Evolutionary conservation across 2,797 vertebrate genomes (phyloP), one percentile per base, ranked within the genome.

Genomic region (Gallinago stenura): DNA sequence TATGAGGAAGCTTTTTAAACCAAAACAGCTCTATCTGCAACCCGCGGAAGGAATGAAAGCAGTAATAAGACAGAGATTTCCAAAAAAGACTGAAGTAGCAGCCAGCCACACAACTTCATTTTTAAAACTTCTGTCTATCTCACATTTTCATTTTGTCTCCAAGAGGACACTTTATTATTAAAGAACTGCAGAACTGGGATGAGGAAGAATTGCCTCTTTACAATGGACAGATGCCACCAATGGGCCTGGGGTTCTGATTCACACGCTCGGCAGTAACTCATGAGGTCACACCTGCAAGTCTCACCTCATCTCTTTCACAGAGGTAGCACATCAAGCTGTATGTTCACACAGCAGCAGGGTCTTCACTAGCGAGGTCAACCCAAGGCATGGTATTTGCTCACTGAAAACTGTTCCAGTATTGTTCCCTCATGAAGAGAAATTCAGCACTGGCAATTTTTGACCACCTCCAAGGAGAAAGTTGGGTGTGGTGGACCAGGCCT

Each of bases 301-400:
- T 94, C 83, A 58, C 43, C 57, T 94, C 70, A 94, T 92, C 70
- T 89, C 56, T 84, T 89, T 82, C 92, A 82, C 80, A 89, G 77
- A 89, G 58, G 66, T 70, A 90, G 48, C 30, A 26, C 58, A 93
- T 70, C 2, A 15, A 92, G 15, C 33, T 68, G 15, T 54, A 18
- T 77, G 70, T 56, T 84, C 81, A 76, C 14, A 3, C 62, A 56
- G 43, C 14, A 2, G 48, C 58, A 50, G 12, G 56, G 35, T 66
- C 60, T 87, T 53, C 81, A 60, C 24, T 33, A 53, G 28, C 35
- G 56, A 91, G 58, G 62, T 90, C 66, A 84, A 8, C 31, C 19
- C 19, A 72, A 94, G 70, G 15, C 28, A 66, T 17, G 28, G 9
- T 69, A 37, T 90, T 79, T 94, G 18, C 30, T 79, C n/a, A 24